phyloP scores from a whole-genome alignment of 2,888 invertebrate species.

The Synergus laeviventris region DNA sequence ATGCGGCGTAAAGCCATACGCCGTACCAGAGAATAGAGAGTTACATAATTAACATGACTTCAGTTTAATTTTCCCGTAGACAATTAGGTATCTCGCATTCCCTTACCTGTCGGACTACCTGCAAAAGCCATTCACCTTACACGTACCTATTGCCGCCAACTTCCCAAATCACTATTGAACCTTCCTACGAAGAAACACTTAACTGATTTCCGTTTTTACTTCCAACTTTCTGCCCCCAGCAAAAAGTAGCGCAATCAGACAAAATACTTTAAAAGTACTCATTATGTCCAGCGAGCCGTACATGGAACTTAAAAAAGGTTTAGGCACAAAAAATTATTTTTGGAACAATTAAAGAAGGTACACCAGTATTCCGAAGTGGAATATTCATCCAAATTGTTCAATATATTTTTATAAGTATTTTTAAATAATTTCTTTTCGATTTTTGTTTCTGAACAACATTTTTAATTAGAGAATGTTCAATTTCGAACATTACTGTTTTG shows the following conservation, averaged over 20 bases:
- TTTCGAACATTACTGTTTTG: no score
- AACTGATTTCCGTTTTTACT: constrained; percentile 36
- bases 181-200: constrained; percentile 36
- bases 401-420: background rate
- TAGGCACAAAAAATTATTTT: constrained; percentile 15
- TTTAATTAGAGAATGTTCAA: no score
- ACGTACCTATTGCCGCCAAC: constrained; percentile 19
- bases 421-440: no score
- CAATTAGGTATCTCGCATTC: constrained; percentile 65
- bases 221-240: constrained; percentile 14
- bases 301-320: constrained; percentile 17
- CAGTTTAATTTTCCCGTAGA: constrained; percentile 74
- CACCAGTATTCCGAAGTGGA: background rate
- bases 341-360: background rate
- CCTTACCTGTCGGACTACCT: constrained; percentile 45
- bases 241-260: constrained; percentile 30
- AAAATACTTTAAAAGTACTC: constrained; percentile 23
- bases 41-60: constrained; percentile 75
- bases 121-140: constrained; percentile 44
- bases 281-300: constrained; percentile 15
- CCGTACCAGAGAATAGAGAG: constrained; percentile 61
- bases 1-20: constrained; percentile 54
- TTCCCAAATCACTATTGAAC: constrained; percentile 35
- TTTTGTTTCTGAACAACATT: no score
- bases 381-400: background rate